phyloP scores from a whole-genome alignment of 53 echinoderm and acorn worm genomes.

The Luidia sarsii region DNA sequence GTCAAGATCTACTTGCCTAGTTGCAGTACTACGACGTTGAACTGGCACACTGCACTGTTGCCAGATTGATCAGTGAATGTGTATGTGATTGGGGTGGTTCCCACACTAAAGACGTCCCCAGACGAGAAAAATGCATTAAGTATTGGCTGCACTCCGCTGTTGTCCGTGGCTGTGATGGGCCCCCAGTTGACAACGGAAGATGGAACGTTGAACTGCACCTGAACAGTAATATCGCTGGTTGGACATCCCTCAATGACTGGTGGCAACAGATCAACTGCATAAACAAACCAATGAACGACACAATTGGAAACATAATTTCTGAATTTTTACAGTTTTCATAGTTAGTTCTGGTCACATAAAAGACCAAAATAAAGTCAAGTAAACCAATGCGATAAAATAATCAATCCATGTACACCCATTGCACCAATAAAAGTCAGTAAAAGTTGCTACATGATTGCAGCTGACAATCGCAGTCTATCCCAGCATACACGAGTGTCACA shows the following conservation, averaged over 20 bases:
- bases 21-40: neutral
- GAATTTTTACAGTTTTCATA: no score
- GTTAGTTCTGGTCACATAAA: no score
- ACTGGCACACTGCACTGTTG: neutral
- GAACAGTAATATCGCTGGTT: neutral
- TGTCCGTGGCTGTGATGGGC: neutral
- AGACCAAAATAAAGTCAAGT: no score
- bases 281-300: no score
- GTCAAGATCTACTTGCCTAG: neutral
- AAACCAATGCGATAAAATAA: no score
- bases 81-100: conserved; percentile 4
- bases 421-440: no score
- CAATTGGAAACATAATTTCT: no score
- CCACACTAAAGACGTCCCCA: neutral
- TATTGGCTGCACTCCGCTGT: neutral
- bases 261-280: neutral
- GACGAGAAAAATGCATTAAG: neutral
- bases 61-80: neutral
- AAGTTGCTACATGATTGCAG: no score
- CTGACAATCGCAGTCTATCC: neutral
- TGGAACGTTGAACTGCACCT: neutral
- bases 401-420: no score
- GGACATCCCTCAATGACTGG: neutral
- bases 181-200: neutral
- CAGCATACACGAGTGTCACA: neutral